These are phyloP conservation scores for Engystomops pustulosus DNA, from an alignment of 2,113 vertebrate genomes.

Conservation along the genomic window DNA sequence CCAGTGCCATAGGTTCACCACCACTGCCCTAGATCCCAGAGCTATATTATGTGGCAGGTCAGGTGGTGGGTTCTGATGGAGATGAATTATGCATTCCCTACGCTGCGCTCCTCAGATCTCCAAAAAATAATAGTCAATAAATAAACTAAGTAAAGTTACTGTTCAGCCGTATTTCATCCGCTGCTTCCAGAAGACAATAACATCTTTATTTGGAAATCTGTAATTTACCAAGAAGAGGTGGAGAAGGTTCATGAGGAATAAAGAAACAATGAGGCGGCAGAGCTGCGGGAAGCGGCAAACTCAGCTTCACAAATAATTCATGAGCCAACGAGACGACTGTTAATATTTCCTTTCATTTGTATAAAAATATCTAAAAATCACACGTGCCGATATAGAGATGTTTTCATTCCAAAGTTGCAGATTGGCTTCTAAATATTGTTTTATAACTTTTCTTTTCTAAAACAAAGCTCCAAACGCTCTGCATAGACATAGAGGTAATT, in stretches of 20 bases:
- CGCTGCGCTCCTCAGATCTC: no score
- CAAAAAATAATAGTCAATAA: neutral
- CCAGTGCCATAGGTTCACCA: no score
- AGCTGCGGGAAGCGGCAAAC: neutral
- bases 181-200: slow-evolving; percentile 43
- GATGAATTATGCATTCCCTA: no score
- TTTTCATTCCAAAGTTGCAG: no score
- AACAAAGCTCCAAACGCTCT: no score
- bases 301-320: slow-evolving; percentile 32
- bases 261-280: slow-evolving; percentile 18
- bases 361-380: slow-evolving; percentile 5
- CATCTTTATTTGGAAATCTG: slow-evolving; percentile 24
- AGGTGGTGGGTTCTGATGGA: no score
- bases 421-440: no score
- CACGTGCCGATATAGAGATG: neutral
- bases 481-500: no score
- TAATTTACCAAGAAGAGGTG: slow-evolving; percentile 24
- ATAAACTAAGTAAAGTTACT: neutral
- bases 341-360: neutral
- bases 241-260: slow-evolving; percentile 19
- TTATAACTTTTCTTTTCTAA: no score
- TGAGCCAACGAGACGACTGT: slow-evolving; percentile 1
- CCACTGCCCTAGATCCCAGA: no score
- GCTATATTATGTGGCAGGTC: no score
- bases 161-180: slow-evolving; percentile 24